A percentile compares a stretch with the other conserved stretches of the same genome.
phyloP scores from a whole-genome alignment of 2,113 vertebrate species.

The Chelonoidis abingdonii region DNA sequence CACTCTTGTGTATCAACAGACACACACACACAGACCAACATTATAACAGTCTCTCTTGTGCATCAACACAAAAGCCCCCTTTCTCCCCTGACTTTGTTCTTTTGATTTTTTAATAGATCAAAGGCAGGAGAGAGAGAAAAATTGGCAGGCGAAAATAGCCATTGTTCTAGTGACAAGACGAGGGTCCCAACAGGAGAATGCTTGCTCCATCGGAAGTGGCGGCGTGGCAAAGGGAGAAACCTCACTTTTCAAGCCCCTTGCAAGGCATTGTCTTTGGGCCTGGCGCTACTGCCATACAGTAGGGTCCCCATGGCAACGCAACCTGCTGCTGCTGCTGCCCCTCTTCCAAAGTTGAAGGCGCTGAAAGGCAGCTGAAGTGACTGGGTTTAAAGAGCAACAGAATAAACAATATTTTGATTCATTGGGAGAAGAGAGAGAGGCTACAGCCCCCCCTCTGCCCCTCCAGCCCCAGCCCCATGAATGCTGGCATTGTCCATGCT shows the following conservation, averaged over 20 bases:
- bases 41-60: conserved; percentile 77
- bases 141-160: conserved; percentile 87
- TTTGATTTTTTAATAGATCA: conserved; percentile 92
- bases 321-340: conserved; percentile 93
- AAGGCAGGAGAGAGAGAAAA: conserved; percentile 80
- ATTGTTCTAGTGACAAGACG: conserved; percentile 91
- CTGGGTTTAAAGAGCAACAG: conserved; percentile 86
- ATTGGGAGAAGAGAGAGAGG: conserved; percentile 80
- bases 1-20: conserved; percentile 77
- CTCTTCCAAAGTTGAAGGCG: conserved; percentile 88
- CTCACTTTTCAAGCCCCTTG: conserved; percentile 79
- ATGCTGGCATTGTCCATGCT: conserved; percentile 92
- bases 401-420: conserved; percentile 96
- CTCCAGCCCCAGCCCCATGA: conserved; percentile 80
- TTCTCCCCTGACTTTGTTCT: conserved; percentile 89
- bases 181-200: conserved; percentile 86
- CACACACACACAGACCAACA: conserved; percentile 54
- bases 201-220: conserved; percentile 89
- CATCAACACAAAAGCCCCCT: conserved; percentile 77
- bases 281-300: conserved; percentile 81
- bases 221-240: conserved; percentile 83
- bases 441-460: background rate
- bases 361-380: conserved; percentile 89
- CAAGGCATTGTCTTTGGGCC: conserved; percentile 83
- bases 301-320: conserved; percentile 86